A percentile compares a stretch with the other conserved stretches of the same genome.
Evolutionary conservation across 2,797 vertebrate genomes (phyloP).

Genomic region (Eulemur mongoz): DNA sequence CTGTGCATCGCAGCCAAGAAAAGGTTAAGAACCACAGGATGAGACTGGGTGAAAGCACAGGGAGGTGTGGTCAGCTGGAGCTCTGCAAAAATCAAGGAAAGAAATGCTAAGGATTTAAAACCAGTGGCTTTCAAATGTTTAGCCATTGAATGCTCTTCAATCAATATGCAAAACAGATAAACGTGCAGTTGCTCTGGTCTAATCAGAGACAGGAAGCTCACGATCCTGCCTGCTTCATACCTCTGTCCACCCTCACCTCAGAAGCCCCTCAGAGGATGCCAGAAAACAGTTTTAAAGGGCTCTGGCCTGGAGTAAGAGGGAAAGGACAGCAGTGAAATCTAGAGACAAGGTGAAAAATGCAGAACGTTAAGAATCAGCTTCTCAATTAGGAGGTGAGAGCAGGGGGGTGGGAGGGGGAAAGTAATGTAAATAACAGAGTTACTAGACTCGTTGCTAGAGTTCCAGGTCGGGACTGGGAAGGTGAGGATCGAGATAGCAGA

Average conservation of each 20-base stretch:
- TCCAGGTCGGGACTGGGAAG: neutral
- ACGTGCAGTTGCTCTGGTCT: neutral
- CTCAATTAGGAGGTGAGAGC: neutral
- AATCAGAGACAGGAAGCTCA: neutral
- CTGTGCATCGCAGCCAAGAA: neutral
- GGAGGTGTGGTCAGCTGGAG: neutral
- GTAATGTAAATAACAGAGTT: neutral
- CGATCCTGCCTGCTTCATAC: neutral
- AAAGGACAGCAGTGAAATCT: neutral
- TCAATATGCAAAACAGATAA: neutral
- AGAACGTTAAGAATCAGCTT: neutral
- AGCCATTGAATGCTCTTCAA: neutral
- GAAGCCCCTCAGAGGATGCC: neutral
- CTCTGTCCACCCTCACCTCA: neutral
- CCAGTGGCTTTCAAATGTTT: neutral
- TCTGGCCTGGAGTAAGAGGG: neutral
- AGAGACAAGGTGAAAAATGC: neutral
- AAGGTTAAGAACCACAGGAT: neutral
- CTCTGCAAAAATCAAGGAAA: neutral
- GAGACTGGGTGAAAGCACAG: neutral
- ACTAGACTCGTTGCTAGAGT: neutral
- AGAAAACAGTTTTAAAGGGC: neutral
- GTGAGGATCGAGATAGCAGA: neutral
- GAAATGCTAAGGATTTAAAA: conserved; percentile 10
- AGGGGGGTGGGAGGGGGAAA: neutral